Base-by-base conservation (phyloP, 2,888 invertebrate genomes). In the Anaspis maculata region DNA sequence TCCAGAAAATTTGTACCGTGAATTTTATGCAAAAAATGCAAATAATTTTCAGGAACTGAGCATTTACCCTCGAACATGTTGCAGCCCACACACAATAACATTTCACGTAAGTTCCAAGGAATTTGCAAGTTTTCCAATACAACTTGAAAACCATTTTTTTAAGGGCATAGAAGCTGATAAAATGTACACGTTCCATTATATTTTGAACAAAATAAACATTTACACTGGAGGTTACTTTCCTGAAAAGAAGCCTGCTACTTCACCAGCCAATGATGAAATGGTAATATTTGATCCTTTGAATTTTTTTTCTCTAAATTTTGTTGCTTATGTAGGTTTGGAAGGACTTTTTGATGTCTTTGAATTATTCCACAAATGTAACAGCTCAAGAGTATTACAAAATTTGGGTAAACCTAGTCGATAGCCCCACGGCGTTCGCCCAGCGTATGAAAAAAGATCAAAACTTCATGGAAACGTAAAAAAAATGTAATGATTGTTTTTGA, bases 241-340 rank as follows among this genome's bases (percentile, higher is more conserved):
- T 24, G 67, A 65, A 34, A 70, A 46, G 74, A 74, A 56, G 74
- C 74, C 56, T 73, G 67, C 54, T 71, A 72, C 56, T 64, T 75
- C 57, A 10, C 37, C 56, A 34, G 56, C 66, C 3, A 70, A 70
- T 30, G 58, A 68, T 42, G 52, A 66, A n/a, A n/a, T n/a, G n/a
- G n/a, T n/a, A n/a, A n/a, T n/a, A n/a, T n/a, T n/a, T n/a, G n/a
- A n/a, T n/a, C n/a, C n/a, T n/a, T n/a, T n/a, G n/a, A n/a, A n/a
- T n/a, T n/a, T n/a, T n/a, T n/a, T n/a, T n/a, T n/a, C n/a, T n/a
- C n/a, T n/a, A n/a, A n/a, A n/a, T n/a, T n/a, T n/a, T n/a, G n/a
- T 19, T 19, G 5, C 9, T 19, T 19, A 6, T 19, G 19, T 9
- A 19, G 19, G 64, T 71, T 2, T 73, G 72, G 73, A 67, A 62